These are phyloP conservation scores for Vanessa tameamea DNA, from an alignment of 1,140 invertebrate genomes.

Conservation along the genomic window DNA sequence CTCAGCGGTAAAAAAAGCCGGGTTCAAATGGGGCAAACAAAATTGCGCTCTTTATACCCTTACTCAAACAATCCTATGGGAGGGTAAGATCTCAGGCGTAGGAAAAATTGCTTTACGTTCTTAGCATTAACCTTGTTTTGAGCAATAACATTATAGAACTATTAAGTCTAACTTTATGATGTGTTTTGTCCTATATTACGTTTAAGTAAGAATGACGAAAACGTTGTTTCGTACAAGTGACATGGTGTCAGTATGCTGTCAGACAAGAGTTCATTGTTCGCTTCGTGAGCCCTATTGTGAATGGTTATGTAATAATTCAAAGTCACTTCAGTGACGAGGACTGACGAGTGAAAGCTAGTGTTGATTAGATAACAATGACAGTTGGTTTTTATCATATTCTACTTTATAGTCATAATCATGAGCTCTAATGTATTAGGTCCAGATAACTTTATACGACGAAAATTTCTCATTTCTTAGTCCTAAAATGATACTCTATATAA, in stretches of 20 bases:
- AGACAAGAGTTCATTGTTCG: conserved; percentile 8
- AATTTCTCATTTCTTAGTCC: not conserved
- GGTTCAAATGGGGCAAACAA: no score
- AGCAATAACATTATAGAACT: no score
- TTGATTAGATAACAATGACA: not conserved
- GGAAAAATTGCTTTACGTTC: no score
- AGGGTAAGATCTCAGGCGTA: no score
- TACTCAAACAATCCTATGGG: no score
- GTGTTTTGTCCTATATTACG: not conserved
- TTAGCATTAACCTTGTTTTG: no score
- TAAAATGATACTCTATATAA: no score
- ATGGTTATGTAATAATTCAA: conserved; percentile 13
- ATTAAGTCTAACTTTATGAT: not conserved
- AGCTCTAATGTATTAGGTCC: no score
- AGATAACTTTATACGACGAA: no score
- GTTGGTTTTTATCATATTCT: not conserved
- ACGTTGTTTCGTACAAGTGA: not conserved
- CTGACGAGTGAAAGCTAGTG: not conserved
- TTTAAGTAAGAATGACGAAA: not conserved
- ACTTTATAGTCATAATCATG: not conserved
- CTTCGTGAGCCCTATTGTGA: conserved; percentile 20
- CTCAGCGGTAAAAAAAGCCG: no score
- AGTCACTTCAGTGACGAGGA: conserved; percentile 3
- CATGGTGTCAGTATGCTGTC: not conserved
- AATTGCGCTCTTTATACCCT: no score